Percentiles rank a stretch among this genome's conserved stretches.
These are phyloP conservation scores for Podocnemis expansa DNA, from an alignment of 2,113 vertebrate species.

Conservation along the genomic window DNA sequence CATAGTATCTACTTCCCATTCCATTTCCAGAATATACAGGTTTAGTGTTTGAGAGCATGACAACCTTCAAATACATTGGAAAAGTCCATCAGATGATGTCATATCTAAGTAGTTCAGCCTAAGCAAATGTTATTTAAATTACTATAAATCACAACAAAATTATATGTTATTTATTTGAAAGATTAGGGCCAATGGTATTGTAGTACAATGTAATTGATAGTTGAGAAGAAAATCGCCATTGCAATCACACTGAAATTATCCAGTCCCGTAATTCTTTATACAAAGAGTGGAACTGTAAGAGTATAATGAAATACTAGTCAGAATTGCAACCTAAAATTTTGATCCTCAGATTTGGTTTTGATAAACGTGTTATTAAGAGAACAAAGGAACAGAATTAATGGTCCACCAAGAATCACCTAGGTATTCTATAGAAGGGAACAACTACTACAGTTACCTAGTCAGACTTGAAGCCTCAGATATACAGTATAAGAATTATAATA, in stretches of 20 bases:
- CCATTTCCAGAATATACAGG: not conserved
- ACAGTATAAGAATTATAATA: not conserved
- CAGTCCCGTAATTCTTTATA: slow-evolving; percentile 42
- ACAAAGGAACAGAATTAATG: slow-evolving; percentile 41
- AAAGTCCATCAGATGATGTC: slow-evolving; percentile 11
- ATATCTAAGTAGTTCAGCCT: slow-evolving; percentile 11
- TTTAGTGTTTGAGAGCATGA: not conserved
- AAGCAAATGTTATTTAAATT: slow-evolving; percentile 62
- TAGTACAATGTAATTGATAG: slow-evolving; percentile 36
- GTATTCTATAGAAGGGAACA: slow-evolving; percentile 9
- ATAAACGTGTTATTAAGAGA: slow-evolving; percentile 12
- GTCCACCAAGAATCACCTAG: not conserved
- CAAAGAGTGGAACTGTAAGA: slow-evolving; percentile 42
- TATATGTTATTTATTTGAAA: slow-evolving; percentile 57
- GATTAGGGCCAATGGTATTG: slow-evolving; percentile 45
- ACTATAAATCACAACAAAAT: slow-evolving; percentile 65
- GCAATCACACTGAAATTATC: slow-evolving; percentile 39
- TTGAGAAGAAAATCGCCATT: slow-evolving; percentile 44
- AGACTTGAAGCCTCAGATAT: not conserved
- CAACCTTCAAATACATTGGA: slow-evolving; percentile 23
- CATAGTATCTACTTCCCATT: not conserved
- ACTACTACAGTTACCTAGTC: not conserved
- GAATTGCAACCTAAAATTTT: slow-evolving; percentile 39
- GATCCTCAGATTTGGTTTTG: slow-evolving; percentile 29
- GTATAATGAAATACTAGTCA: slow-evolving; percentile 51